These are phyloP conservation scores for Xiphophorus couchianus DNA, from an alignment of 2,113 vertebrate genomes.

Conservation along the genomic window DNA sequence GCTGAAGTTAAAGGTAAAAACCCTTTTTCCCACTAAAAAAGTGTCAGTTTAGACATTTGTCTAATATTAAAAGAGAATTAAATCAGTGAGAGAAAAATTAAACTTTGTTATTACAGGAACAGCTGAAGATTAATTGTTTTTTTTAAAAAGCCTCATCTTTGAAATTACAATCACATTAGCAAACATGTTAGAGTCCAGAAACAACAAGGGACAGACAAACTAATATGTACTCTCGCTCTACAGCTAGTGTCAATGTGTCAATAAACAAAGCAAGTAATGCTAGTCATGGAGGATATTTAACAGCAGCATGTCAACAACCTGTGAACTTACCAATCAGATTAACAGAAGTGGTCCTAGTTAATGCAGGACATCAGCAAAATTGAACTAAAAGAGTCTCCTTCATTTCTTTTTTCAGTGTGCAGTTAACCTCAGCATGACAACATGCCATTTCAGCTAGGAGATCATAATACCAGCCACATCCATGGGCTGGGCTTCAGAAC, in stretches of 20 bases:
- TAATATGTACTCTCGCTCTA: not conserved
- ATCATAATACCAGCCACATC: not conserved
- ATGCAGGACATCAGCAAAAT: not conserved
- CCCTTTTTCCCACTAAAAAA: conserved; percentile 34
- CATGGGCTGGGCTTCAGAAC: not conserved
- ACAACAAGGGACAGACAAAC: not conserved
- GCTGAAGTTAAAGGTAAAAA: conserved; percentile 41
- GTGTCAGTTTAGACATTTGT: conserved; percentile 47
- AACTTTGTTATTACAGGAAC: not conserved
- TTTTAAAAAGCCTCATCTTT: conserved; percentile 12
- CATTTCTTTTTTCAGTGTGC: conserved; percentile 26
- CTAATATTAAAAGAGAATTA: conserved; percentile 31
- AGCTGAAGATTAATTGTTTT: conserved; percentile 39
- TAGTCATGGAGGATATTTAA: not conserved
- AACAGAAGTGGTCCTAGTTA: not conserved
- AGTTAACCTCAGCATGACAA: not conserved
- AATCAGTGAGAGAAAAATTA: not conserved
- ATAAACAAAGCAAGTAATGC: not conserved
- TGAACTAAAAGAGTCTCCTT: conserved; percentile 42
- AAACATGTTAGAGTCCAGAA: not conserved
- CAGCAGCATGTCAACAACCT: not conserved
- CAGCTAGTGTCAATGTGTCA: not conserved
- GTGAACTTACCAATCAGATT: not conserved
- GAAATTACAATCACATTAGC: not conserved
- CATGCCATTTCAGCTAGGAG: conserved; percentile 43